Conservation (phyloP, 2,888 invertebrate genomes). For the Spodoptera picta region DNA sequence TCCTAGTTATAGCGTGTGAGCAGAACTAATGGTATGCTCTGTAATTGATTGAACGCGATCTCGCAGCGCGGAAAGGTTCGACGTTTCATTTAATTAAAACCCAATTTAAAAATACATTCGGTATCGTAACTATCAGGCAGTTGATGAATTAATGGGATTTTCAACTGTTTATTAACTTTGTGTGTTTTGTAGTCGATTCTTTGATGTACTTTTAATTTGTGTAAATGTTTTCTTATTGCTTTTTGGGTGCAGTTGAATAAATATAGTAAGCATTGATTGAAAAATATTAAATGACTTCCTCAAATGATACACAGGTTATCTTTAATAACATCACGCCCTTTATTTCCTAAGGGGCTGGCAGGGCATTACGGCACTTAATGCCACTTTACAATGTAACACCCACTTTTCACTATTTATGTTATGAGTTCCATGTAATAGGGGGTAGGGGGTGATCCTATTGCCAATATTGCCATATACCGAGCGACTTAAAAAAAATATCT, state of each 20-base stretch:
- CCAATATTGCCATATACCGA: too few relatives aligned
- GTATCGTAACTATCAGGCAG: slow-evolving; percentile 29
- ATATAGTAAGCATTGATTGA: too few relatives aligned
- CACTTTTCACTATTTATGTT: too few relatives aligned
- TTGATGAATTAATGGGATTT: slow-evolving; percentile 30
- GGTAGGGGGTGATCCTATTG: too few relatives aligned
- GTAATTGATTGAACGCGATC: slow-evolving; percentile 62
- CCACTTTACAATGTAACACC: too few relatives aligned
- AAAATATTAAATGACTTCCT: too few relatives aligned
- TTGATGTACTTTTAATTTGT: slow-evolving; percentile 6
- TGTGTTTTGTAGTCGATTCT: slow-evolving; percentile 19
- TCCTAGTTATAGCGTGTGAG: slow-evolving; percentile 40
- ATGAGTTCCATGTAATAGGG: too few relatives aligned
- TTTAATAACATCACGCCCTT: too few relatives aligned
- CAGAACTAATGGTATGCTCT: slow-evolving; percentile 47
- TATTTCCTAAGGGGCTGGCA: too few relatives aligned
- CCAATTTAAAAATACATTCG: slow-evolving; percentile 57
- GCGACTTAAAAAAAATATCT: too few relatives aligned
- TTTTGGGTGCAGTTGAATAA: not conserved
- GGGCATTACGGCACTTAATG: too few relatives aligned
- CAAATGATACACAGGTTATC: too few relatives aligned
- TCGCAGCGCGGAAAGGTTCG: slow-evolving; percentile 41
- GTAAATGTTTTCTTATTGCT: slow-evolving; percentile 8
- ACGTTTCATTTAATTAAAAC: slow-evolving; percentile 60
- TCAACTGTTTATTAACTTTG: slow-evolving; percentile 27